Evolutionary conservation across 2,797 vertebrate species (phyloP).

Genomic region (Macropus fuliginosus): DNA sequence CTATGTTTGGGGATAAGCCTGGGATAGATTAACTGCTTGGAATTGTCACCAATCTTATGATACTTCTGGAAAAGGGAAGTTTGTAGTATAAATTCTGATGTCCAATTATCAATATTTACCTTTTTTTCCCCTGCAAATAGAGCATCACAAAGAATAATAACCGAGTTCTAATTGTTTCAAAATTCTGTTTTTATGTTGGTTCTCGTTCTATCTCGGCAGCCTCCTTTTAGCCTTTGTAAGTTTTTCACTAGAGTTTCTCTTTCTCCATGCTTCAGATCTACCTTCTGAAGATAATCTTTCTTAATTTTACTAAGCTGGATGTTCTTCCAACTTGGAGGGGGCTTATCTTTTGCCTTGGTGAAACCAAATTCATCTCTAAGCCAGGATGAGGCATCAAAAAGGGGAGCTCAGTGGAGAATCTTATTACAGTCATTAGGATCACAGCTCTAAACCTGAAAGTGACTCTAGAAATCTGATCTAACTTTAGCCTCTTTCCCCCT

Average conservation of each 20-base stretch:
- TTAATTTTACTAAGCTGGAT: not conserved
- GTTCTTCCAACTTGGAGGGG: not conserved
- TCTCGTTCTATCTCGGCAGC: not conserved
- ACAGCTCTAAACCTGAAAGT: not conserved
- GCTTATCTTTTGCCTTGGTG: not conserved
- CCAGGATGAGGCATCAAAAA: not conserved
- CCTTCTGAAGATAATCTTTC: not conserved
- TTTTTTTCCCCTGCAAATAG: not conserved
- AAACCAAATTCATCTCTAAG: not conserved
- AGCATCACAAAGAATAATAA: not conserved
- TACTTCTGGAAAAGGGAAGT: not conserved
- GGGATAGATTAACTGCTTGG: not conserved
- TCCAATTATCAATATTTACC: not conserved
- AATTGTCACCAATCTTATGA: not conserved
- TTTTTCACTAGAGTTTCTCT: not conserved
- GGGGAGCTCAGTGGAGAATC: not conserved
- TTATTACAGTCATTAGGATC: not conserved
- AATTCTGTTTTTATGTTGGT: not conserved
- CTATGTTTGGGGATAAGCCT: not conserved
- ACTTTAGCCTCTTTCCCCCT: too few species aligned
- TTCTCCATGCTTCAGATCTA: not conserved
- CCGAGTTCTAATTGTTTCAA: not conserved
- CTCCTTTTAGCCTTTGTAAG: not conserved
- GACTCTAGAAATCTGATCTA: not conserved
- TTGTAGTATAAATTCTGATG: not conserved